These are phyloP conservation scores for Chiloscyllium plagiosum DNA, from an alignment of 2,113 vertebrate species.

Conservation along the genomic window DNA sequence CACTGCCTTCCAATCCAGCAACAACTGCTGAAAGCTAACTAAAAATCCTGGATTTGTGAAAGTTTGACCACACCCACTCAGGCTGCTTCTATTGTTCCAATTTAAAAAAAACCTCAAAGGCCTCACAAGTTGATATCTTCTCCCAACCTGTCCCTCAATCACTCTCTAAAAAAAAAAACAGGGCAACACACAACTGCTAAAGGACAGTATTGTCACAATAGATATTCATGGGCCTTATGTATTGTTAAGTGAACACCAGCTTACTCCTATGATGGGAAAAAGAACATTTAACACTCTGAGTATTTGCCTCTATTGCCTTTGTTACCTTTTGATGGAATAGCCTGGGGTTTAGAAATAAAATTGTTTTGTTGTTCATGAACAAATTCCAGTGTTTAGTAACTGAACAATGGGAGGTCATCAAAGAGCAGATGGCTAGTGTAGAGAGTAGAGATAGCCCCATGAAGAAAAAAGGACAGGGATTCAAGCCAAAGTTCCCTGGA, in stretches of 20 bases:
- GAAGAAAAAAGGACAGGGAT: background rate
- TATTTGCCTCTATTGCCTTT: background rate
- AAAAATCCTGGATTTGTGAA: too few species aligned
- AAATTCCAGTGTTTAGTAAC: background rate
- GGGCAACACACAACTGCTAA: too few species aligned
- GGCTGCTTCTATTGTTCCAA: too few species aligned
- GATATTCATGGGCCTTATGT: background rate
- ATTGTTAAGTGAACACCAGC: background rate
- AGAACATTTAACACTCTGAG: background rate
- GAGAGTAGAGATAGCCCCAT: background rate
- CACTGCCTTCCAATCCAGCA: too few species aligned
- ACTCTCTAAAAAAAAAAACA: too few species aligned
- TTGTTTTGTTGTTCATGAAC: background rate
- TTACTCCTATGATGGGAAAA: background rate
- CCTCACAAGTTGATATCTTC: too few species aligned
- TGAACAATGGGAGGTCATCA: background rate
- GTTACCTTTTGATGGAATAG: background rate
- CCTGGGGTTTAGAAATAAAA: background rate
- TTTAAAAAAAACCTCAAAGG: too few species aligned
- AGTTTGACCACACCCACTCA: too few species aligned
- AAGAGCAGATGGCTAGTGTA: background rate
- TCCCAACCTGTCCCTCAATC: too few species aligned
- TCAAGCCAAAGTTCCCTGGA: too few species aligned
- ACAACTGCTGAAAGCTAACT: too few species aligned
- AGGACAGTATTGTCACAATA: too few species aligned